Evolutionary conservation across 2,113 vertebrate genomes (phyloP).

Genomic region (Zeus faber): DNA sequence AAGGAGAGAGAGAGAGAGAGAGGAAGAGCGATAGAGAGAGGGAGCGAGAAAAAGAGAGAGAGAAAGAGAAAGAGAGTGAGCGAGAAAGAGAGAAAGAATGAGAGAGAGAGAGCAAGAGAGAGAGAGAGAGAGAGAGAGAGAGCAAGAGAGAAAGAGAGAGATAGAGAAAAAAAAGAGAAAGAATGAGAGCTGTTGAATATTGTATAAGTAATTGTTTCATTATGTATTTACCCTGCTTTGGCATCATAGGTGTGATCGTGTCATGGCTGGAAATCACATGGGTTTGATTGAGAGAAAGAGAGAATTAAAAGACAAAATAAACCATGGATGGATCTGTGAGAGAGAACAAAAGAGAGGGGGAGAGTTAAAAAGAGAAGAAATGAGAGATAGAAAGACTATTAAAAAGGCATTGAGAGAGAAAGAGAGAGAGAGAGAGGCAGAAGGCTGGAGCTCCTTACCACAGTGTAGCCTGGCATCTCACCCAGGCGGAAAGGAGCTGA

Average conservation of each 20-base stretch:
- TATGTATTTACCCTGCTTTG: neutral
- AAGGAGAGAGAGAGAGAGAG: neutral
- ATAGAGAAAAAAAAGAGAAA: neutral
- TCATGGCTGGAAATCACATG: constrained; percentile 29
- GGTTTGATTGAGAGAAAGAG: constrained; percentile 6
- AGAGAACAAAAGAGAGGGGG: neutral
- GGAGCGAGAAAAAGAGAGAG: neutral
- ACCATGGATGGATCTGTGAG: too few relatives aligned
- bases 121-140: constrained; percentile 5
- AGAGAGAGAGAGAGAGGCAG: constrained; percentile 16
- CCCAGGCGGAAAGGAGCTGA: too few relatives aligned
- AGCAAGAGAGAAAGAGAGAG: constrained; percentile 5
- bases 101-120: constrained; percentile 13
- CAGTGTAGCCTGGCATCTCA: too few relatives aligned
- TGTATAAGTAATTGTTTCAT: neutral
- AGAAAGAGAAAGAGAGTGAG: neutral
- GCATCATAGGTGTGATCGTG: neutral
- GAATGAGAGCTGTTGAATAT: neutral
- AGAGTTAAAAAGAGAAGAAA: neutral
- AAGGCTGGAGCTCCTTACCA: too few relatives aligned
- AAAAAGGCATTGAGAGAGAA: constrained; percentile 3
- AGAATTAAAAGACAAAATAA: too few relatives aligned
- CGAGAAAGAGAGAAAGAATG: neutral
- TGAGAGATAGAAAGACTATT: too few relatives aligned
- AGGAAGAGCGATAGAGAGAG: neutral